Conservation (phyloP, 2,113 vertebrate species). For the Quiscalus mexicanus region DNA sequence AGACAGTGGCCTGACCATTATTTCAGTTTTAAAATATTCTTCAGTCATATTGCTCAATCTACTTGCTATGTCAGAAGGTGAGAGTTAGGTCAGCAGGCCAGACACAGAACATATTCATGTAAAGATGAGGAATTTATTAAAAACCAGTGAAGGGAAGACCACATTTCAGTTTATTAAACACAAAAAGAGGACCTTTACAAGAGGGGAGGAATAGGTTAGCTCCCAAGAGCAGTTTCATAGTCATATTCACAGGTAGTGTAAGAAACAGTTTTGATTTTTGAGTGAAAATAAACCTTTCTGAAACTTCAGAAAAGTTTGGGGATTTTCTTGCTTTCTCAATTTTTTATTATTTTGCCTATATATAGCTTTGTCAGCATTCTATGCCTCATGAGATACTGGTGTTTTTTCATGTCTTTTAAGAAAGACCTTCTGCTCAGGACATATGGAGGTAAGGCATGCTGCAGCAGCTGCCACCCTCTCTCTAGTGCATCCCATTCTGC, state of each 20-base stretch:
- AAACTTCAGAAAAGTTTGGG: neutral
- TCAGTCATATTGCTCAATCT: neutral
- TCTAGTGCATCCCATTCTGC: neutral
- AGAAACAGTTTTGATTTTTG: neutral
- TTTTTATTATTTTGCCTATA: neutral
- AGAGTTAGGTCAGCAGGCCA: slow-evolving; percentile 14
- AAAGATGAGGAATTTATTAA: slow-evolving; percentile 1
- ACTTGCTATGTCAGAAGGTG: neutral
- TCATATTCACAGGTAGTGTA: neutral
- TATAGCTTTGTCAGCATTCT: neutral
- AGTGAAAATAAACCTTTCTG: neutral
- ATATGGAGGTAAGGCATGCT: rapidly evolving
- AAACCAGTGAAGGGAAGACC: neutral
- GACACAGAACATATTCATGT: neutral
- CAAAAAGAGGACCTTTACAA: neutral
- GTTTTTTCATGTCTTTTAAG: neutral
- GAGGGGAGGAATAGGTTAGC: neutral
- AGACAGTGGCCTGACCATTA: neutral
- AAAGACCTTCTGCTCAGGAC: neutral
- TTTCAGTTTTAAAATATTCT: slow-evolving; percentile 6
- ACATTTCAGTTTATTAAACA: neutral
- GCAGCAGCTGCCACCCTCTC: neutral
- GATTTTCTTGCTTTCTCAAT: neutral
- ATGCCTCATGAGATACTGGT: neutral
- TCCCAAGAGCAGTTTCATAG: neutral